Evolutionary conservation across 2,113 vertebrate species (phyloP).

Genomic region (Anser brachyrhynchus): DNA sequence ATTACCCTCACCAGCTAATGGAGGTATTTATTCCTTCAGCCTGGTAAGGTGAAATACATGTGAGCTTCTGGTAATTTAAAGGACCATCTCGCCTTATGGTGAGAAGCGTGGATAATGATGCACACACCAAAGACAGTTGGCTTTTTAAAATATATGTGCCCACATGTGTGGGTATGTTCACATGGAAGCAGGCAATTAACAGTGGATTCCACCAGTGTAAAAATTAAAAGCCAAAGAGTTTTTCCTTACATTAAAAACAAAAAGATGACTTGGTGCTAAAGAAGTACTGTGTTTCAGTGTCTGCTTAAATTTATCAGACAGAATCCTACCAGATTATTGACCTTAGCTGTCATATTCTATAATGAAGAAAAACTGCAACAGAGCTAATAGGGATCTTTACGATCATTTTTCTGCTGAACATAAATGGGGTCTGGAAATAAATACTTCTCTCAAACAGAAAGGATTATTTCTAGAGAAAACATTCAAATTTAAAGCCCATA

Average conservation of each 20-base stretch:
- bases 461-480: neutral
- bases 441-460: neutral
- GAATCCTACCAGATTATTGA: neutral
- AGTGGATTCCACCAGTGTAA: neutral
- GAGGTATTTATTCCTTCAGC: neutral
- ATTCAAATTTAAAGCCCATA: neutral
- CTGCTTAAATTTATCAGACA: neutral
- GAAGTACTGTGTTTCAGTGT: neutral
- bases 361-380: neutral
- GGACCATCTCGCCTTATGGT: neutral
- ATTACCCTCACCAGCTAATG: neutral
- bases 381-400: neutral
- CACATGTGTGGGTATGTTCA: neutral
- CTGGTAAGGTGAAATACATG: neutral
- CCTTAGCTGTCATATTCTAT: neutral
- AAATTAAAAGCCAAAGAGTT: neutral
- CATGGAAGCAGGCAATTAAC: neutral
- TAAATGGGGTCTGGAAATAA: neutral
- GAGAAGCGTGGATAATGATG: neutral
- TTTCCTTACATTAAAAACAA: neutral
- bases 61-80: neutral
- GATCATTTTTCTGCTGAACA: neutral
- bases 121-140: neutral
- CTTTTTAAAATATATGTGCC: neutral
- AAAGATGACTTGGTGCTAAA: neutral